A percentile compares a stretch with the other conserved stretches of the same genome.
These are phyloP conservation scores for Sitodiplosis mosellana DNA, from an alignment of 1,140 invertebrate genomes.

Conservation along the genomic window DNA sequence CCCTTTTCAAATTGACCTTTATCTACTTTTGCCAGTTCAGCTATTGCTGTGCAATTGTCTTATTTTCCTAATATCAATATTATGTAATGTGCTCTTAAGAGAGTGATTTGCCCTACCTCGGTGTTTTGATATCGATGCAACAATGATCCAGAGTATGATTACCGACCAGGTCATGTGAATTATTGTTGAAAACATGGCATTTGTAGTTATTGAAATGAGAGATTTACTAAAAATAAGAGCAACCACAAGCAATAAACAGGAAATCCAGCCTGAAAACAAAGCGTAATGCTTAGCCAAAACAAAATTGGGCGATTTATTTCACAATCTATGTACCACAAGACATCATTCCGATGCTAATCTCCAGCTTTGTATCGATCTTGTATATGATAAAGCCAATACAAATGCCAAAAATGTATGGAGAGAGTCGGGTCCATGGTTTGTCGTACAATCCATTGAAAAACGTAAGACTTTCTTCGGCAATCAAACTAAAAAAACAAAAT, in stretches of 20 bases:
- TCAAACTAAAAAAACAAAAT: not conserved
- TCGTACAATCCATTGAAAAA: slow-evolving; percentile 18
- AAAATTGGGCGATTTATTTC: slow-evolving; percentile 1
- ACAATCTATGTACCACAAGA: slow-evolving; percentile 4
- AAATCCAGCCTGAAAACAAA: slow-evolving; percentile 4
- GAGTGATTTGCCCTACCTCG: not conserved
- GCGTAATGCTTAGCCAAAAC: not conserved
- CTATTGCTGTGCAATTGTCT: too few species aligned
- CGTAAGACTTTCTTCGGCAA: not conserved
- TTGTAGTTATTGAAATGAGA: not conserved
- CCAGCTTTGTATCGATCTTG: slow-evolving; percentile 18
- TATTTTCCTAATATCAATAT: too few species aligned
- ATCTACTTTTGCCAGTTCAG: too few species aligned
- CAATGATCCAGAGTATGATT: slow-evolving; percentile 2
- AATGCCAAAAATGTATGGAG: slow-evolving; percentile 27
- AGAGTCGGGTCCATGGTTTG: slow-evolving; percentile 26
- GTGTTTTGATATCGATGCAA: slow-evolving; percentile 2
- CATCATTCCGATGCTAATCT: slow-evolving; percentile 18
- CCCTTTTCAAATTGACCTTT: too few species aligned
- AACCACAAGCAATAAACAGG: not conserved
- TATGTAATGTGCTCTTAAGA: not conserved
- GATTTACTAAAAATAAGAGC: not conserved
- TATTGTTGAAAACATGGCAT: not conserved
- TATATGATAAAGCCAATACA: slow-evolving; percentile 22
- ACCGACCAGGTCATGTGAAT: slow-evolving; percentile 2